A percentile compares a stretch with the other conserved stretches of the same genome.
phyloP scores from a whole-genome alignment of 2,888 invertebrate genomes.

The Boloria euphrosyne region DNA sequence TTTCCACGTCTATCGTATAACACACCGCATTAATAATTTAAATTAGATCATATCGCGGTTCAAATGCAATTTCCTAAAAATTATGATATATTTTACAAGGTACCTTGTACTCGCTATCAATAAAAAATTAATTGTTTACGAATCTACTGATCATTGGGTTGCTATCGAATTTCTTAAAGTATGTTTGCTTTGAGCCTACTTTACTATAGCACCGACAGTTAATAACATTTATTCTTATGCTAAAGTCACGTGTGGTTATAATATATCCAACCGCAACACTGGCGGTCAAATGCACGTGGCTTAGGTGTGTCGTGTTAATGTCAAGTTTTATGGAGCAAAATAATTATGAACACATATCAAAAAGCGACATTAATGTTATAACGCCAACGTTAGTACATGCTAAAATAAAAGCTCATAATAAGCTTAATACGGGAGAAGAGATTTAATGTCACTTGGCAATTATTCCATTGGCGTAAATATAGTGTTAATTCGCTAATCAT shows the following conservation, averaged over 20 bases:
- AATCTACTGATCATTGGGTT: too few species aligned
- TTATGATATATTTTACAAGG: too few species aligned
- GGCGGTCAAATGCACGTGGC: constrained; percentile 20
- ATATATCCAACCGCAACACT: constrained; percentile 16
- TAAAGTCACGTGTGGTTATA: constrained; percentile 11
- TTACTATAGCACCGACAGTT: too few species aligned
- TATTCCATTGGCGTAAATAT: constrained; percentile 12
- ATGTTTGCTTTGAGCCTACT: too few species aligned
- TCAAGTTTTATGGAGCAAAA: constrained; percentile 20
- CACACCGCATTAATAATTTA: constrained; percentile 4
- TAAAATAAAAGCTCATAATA: not conserved
- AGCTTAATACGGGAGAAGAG: not conserved
- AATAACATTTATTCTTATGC: constrained; percentile 7
- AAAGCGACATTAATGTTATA: constrained; percentile 14
- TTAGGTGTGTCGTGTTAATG: constrained; percentile 8
- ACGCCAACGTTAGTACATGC: not conserved
- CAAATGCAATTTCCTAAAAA: too few species aligned
- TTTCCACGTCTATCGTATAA: constrained; percentile 25
- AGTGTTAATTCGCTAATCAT: not conserved
- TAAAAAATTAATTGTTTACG: too few species aligned
- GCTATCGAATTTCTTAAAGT: too few species aligned
- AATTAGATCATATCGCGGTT: not conserved
- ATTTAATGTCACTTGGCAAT: constrained; percentile 15
- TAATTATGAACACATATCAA: constrained; percentile 25
- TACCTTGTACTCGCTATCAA: too few species aligned